Evolutionary conservation across 2,113 vertebrate species (phyloP).

Genomic region (Limnothrissa miodon): DNA sequence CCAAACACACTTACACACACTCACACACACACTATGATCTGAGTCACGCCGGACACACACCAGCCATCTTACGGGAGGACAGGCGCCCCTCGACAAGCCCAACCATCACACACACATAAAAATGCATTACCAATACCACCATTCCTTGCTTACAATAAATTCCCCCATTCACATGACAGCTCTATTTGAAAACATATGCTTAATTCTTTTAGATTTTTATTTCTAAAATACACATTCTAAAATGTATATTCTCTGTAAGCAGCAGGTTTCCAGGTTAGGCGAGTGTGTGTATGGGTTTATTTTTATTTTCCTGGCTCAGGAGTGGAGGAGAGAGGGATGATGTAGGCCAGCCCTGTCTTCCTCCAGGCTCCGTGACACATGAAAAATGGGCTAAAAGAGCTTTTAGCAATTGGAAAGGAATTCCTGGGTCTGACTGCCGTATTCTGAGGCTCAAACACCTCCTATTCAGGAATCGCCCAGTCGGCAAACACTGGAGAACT

Average conservation of each 20-base stretch:
- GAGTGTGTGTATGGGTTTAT: not conserved
- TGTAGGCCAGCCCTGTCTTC: conserved; percentile 11
- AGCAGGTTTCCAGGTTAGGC: not conserved
- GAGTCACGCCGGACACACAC: conserved; percentile 9
- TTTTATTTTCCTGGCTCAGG: not conserved
- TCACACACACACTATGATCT: not conserved
- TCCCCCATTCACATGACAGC: not conserved
- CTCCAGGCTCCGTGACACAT: not conserved
- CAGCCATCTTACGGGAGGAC: not conserved
- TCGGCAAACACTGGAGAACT: conserved; percentile 17
- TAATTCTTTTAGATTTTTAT: not conserved
- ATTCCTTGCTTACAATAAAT: not conserved
- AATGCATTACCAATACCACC: not conserved
- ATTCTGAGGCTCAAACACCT: conserved; percentile 3
- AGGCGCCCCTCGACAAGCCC: not conserved
- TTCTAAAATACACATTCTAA: not conserved
- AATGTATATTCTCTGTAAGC: not conserved
- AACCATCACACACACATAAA: conserved; percentile 28
- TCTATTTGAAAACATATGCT: conserved; percentile 20
- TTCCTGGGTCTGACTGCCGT: conserved; percentile 12
- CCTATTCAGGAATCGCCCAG: conserved; percentile 7
- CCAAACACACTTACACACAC: not conserved
- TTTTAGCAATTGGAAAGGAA: conserved; percentile 16
- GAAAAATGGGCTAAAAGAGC: conserved; percentile 10
- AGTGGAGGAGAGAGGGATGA: not conserved